Evolutionary conservation across 2,113 vertebrate species (phyloP).

Genomic region (Nycticryphes semicollaris): DNA sequence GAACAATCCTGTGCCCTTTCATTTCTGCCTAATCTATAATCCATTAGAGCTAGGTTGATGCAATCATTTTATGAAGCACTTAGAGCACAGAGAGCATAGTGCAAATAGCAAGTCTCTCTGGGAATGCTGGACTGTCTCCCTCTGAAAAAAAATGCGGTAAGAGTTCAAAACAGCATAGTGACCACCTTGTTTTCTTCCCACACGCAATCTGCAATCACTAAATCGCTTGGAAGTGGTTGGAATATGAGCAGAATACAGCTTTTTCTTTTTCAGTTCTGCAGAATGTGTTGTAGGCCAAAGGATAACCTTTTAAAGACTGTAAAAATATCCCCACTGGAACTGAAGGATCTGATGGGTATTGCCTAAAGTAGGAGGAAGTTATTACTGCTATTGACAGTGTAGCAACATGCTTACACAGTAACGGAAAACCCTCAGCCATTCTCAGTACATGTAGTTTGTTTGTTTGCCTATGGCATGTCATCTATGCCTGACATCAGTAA

Average conservation of each 20-base stretch:
- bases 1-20: not conserved
- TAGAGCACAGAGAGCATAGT: not conserved
- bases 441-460: not conserved
- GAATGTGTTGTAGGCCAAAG: not conserved
- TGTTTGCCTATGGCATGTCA: not conserved
- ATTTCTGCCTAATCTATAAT: not conserved
- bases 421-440: not conserved
- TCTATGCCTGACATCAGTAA: not conserved
- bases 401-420: not conserved
- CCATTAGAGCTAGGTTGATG: not conserved
- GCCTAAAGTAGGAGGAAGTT: not conserved
- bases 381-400: not conserved
- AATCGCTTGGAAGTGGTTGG: not conserved
- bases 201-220: not conserved
- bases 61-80: not conserved
- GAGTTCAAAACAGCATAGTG: not conserved
- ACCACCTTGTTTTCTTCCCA: not conserved
- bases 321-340: not conserved
- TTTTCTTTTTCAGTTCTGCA: not conserved
- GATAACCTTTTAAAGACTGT: not conserved
- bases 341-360: not conserved
- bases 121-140: not conserved
- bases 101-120: not conserved
- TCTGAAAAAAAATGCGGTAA: not conserved
- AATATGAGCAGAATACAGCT: not conserved